These are phyloP conservation scores for Bombyx huttoni DNA, from an alignment of 2,888 invertebrate genomes.

Conservation along the genomic window DNA sequence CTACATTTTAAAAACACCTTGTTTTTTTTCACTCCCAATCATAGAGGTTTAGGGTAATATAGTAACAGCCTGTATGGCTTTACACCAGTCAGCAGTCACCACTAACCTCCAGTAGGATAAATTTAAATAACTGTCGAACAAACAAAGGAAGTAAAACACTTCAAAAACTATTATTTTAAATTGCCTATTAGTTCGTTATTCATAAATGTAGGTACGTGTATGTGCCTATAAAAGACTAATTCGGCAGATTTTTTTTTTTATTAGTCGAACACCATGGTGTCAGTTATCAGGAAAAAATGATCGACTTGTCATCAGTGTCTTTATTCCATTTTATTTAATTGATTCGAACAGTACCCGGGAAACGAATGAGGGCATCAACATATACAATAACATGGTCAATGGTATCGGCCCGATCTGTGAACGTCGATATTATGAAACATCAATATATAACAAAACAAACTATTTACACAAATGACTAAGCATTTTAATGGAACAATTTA, in stretches of 20 bases:
- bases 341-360: conserved; percentile 6
- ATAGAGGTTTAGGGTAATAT: not conserved
- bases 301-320: conserved; percentile 11
- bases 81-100: conserved; percentile 23
- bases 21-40: conserved; percentile 21
- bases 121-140: conserved; percentile 36
- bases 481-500: conserved; percentile 26
- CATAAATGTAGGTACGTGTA: conserved; percentile 25
- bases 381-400: conserved; percentile 21
- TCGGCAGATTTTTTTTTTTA: conserved; percentile 53
- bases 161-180: conserved; percentile 45
- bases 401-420: conserved; percentile 37
- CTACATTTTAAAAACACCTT: conserved; percentile 48
- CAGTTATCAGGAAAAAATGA: conserved; percentile 25
- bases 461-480: conserved; percentile 45
- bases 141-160: conserved; percentile 33
- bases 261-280: conserved; percentile 59
- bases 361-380: conserved; percentile 10
- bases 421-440: conserved; percentile 65
- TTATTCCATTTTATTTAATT: conserved; percentile 7
- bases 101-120: conserved; percentile 28
- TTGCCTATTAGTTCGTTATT: conserved; percentile 21
- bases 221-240: conserved; percentile 59
- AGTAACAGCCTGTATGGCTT: conserved; percentile 5
- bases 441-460: conserved; percentile 63